Conservation (phyloP, 2,113 vertebrate species). For the Eulemur rufifrons region DNA sequence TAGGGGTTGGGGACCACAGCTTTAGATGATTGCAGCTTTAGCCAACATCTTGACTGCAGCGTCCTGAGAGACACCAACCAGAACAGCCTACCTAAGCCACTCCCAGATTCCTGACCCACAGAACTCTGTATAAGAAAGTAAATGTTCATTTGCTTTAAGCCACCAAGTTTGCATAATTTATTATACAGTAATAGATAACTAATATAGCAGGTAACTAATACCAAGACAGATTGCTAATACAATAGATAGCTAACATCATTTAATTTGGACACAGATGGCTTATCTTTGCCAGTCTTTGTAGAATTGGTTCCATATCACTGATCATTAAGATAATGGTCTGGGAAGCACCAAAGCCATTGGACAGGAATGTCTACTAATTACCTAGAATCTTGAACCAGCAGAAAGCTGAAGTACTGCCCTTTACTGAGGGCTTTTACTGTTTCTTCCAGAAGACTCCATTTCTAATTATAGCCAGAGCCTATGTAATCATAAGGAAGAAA, state of each 20-base stretch:
- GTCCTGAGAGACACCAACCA: neutral
- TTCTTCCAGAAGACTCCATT: conserved; percentile 10
- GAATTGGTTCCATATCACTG: neutral
- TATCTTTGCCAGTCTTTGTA: neutral
- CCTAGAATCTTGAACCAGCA: neutral
- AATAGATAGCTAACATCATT: neutral
- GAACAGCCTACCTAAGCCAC: neutral
- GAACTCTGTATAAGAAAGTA: neutral
- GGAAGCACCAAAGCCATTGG: neutral
- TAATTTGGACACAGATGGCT: neutral
- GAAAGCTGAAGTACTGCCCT: neutral
- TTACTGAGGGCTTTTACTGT: neutral
- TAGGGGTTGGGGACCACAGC: too few species aligned
- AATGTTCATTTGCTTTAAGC: neutral
- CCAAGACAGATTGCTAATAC: neutral
- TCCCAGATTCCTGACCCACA: neutral
- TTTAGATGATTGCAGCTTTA: neutral
- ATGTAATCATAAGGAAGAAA: neutral
- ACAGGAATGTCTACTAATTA: neutral
- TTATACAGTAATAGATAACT: neutral
- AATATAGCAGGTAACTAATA: neutral
- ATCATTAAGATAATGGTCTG: neutral
- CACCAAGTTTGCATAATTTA: neutral
- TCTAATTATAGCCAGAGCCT: neutral
- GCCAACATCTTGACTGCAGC: neutral